A percentile compares a stretch with the other conserved stretches of the same genome.
These are phyloP conservation scores for Siniperca undulata DNA, from an alignment of 2,797 vertebrate species.

Conservation along the genomic window DNA sequence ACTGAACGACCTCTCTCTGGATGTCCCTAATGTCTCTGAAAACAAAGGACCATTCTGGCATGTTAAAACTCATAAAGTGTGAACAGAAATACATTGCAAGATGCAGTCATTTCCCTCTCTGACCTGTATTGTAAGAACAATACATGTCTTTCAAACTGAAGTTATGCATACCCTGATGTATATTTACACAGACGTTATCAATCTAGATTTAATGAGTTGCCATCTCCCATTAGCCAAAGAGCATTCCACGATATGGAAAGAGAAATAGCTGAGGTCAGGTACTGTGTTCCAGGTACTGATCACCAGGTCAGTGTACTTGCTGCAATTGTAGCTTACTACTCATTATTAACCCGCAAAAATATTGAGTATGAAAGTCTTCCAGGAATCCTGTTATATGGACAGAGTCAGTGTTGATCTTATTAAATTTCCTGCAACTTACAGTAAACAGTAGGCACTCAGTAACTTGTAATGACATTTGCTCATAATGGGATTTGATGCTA, in stretches of 20 bases:
- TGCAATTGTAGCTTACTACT: conserved; percentile 29
- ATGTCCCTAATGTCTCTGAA: conserved; percentile 67
- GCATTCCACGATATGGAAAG: conserved; percentile 31
- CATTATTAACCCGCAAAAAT: conserved; percentile 32
- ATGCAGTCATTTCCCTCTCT: conserved; percentile 44
- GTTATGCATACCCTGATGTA: conserved; percentile 16
- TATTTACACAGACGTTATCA: conserved; percentile 33
- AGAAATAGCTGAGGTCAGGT: conserved; percentile 29
- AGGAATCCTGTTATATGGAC: conserved; percentile 9
- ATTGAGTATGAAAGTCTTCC: neutral
- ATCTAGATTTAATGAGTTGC: conserved; percentile 13
- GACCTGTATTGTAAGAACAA: conserved; percentile 38
- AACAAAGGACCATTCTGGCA: conserved; percentile 77
- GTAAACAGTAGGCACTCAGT: conserved; percentile 33
- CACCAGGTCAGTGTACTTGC: neutral
- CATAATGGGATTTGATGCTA: conserved; percentile 18
- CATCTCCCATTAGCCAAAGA: conserved; percentile 30
- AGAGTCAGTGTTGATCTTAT: conserved; percentile 13
- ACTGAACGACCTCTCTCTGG: conserved; percentile 53
- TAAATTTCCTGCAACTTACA: conserved; percentile 22
- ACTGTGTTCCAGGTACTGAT: conserved; percentile 15
- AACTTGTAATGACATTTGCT: conserved; percentile 33
- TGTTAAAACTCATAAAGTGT: conserved; percentile 67
- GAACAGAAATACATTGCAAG: conserved; percentile 52
- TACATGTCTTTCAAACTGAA: conserved; percentile 6